Percentiles rank a stretch among this genome's conserved stretches.
Conservation (phyloP, 2,888 invertebrate genomes). For the Neoscelio sp. region DNA sequence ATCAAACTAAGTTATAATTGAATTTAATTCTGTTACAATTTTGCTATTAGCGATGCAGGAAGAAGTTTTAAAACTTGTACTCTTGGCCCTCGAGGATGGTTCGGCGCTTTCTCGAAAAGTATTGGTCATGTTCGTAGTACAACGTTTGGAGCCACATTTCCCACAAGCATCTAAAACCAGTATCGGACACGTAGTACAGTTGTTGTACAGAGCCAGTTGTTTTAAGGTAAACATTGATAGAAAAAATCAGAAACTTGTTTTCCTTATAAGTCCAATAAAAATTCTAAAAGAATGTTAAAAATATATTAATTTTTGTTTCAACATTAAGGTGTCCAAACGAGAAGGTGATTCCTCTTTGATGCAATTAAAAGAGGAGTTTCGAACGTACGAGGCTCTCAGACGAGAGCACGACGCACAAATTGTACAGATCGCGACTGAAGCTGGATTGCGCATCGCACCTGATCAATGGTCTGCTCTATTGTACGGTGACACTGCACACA, state of each 20-base stretch:
- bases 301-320: slow-evolving; percentile 33
- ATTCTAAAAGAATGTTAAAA: slow-evolving; percentile 1
- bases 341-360: slow-evolving; percentile 98
- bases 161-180: slow-evolving; percentile 99
- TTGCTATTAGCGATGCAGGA: slow-evolving; percentile 95
- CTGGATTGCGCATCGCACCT: slow-evolving; percentile 97
- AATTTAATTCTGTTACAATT: slow-evolving; percentile 8
- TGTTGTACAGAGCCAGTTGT: slow-evolving; percentile 98
- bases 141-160: slow-evolving; percentile 96
- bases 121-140: slow-evolving; percentile 99
- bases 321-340: slow-evolving; percentile 97
- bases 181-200: slow-evolving; percentile 99
- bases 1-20: too few species aligned
- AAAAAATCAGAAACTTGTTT: too few species aligned
- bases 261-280: too few species aligned
- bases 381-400: slow-evolving; percentile 96
- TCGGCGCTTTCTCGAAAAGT: slow-evolving; percentile 96
- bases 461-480: slow-evolving; percentile 99
- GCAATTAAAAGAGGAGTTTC: slow-evolving; percentile 98
- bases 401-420: slow-evolving; percentile 99
- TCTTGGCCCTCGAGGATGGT: slow-evolving; percentile 97
- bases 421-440: slow-evolving; percentile 98
- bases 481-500: slow-evolving; percentile 97
- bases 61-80: slow-evolving; percentile 96
- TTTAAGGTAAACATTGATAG: slow-evolving; percentile 92